Percentiles rank a stretch among this genome's conserved stretches.
phyloP scores from a whole-genome alignment of 2,113 vertebrate species.

The Barbus barbus region DNA sequence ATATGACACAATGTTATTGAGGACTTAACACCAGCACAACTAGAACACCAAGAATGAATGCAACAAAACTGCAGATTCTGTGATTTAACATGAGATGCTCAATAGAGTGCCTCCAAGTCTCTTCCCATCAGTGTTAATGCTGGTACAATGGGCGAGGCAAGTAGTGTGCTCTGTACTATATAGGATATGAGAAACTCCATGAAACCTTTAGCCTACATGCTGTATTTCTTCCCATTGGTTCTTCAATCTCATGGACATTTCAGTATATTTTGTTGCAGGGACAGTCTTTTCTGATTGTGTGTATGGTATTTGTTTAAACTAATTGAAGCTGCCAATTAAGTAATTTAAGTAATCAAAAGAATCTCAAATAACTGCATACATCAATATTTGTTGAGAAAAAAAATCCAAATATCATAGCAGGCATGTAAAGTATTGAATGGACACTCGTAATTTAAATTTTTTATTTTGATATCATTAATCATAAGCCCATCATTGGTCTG shows the following conservation, averaged over 20 bases:
- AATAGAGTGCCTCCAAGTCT: background rate
- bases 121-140: slow-evolving; percentile 46
- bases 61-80: background rate
- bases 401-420: background rate
- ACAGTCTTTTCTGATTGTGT: background rate
- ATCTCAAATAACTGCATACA: background rate
- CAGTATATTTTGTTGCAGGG: background rate
- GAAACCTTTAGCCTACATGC: background rate
- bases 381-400: background rate
- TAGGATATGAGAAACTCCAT: background rate
- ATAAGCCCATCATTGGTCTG: background rate
- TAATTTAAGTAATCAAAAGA: background rate
- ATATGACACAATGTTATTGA: slow-evolving; percentile 18
- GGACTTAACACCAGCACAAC: background rate
- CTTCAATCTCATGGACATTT: background rate
- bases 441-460: background rate
- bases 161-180: slow-evolving; percentile 20
- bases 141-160: background rate
- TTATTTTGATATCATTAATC: background rate
- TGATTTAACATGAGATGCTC: background rate
- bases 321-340: background rate
- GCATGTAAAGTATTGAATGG: background rate
- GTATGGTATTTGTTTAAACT: background rate
- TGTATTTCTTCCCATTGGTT: background rate
- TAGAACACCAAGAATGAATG: background rate